A percentile compares a stretch with the other conserved stretches of the same genome.
phyloP scores from a whole-genome alignment of 2,113 vertebrate species.

The Struthio camelus region DNA sequence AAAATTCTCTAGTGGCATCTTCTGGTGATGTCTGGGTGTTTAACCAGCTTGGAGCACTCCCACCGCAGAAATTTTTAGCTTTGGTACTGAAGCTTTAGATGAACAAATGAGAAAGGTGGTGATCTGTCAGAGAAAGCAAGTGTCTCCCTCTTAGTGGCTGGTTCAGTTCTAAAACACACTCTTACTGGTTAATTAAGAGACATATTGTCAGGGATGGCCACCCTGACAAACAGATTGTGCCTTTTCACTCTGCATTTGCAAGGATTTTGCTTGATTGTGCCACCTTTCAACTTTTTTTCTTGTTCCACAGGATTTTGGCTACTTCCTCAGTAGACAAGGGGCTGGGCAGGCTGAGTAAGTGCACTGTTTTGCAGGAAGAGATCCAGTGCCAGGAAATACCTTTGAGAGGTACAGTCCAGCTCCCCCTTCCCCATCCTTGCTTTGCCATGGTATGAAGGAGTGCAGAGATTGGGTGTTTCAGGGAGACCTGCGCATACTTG shows the following conservation, averaged over 20 bases:
- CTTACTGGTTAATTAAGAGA: not conserved
- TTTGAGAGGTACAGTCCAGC: not conserved
- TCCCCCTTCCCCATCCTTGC: not conserved
- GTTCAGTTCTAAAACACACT: not conserved
- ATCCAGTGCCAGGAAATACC: not conserved
- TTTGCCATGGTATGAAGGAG: not conserved
- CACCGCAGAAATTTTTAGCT: not conserved
- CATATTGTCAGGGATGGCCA: not conserved
- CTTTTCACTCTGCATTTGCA: not conserved
- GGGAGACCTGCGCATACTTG: not conserved
- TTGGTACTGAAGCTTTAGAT: not conserved
- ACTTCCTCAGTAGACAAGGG: not conserved
- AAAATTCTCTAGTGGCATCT: not conserved
- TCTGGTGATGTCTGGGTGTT: not conserved
- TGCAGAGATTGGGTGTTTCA: not conserved
- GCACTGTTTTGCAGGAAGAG: not conserved
- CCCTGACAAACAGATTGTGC: not conserved
- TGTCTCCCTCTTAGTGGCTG: not conserved
- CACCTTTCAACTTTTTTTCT: not conserved
- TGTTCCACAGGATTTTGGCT: not conserved
- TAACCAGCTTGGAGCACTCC: not conserved
- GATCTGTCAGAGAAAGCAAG: not conserved
- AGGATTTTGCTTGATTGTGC: not conserved
- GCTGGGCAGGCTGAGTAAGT: slow-evolving; percentile 17
- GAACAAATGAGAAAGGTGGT: not conserved